Evolutionary conservation across 2,113 vertebrate species (phyloP).

Genomic region (Psittacula cyanocephala): DNA sequence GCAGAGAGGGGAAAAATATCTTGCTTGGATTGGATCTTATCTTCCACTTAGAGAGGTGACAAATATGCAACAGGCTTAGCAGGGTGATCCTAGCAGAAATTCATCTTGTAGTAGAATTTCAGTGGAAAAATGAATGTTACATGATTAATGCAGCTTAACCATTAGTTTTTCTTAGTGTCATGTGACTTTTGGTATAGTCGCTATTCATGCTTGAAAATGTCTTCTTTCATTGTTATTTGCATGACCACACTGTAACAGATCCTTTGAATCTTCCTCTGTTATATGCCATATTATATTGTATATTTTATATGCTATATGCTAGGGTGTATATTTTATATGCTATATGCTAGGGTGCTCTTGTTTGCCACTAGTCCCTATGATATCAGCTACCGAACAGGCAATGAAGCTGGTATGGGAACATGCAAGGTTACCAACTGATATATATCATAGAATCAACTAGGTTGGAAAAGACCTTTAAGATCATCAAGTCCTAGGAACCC

Average conservation of each 20-base stretch:
- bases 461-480: not conserved
- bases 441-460: not conserved
- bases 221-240: not conserved
- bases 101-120: not conserved
- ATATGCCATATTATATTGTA: not conserved
- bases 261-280: not conserved
- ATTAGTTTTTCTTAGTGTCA: not conserved
- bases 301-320: not conserved
- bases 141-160: not conserved
- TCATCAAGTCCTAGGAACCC: not conserved
- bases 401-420: not conserved
- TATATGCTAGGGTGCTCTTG: not conserved
- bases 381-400: not conserved
- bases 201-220: not conserved
- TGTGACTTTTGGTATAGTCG: not conserved
- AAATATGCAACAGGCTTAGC: not conserved
- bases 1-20: not conserved
- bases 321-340: not conserved
- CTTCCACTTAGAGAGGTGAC: not conserved
- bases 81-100: not conserved
- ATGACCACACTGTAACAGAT: not conserved
- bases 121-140: not conserved
- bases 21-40: not conserved
- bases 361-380: not conserved
- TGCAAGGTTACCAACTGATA: not conserved